A percentile compares a stretch with the other conserved stretches of the same genome.
Conservation (phyloP, 2,113 vertebrate species). For the Misgurnus mizolepis region DNA sequence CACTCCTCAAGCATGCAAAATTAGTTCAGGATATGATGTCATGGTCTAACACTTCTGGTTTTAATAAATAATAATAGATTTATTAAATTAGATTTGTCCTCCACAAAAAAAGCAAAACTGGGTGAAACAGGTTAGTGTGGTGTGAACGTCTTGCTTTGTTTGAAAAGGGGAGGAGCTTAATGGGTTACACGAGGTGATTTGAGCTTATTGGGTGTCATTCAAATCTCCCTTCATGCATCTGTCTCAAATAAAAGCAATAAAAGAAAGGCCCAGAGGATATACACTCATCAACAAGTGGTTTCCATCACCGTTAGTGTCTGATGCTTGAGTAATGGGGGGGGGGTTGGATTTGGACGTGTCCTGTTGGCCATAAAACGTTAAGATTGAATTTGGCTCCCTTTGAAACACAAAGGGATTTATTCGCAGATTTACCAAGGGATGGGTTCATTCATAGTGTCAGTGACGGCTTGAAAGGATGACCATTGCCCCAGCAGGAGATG, state of each 20-base stretch:
- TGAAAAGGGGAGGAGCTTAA: not conserved
- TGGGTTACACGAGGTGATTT: slow-evolving; percentile 6
- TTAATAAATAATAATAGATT: no score
- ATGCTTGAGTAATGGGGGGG: slow-evolving; percentile 28
- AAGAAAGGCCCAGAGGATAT: slow-evolving; percentile 21
- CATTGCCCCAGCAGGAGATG: slow-evolving; percentile 23
- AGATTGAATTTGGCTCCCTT: slow-evolving; percentile 5
- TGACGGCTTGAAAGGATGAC: slow-evolving; percentile 23
- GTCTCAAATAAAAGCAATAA: slow-evolving; percentile 11
- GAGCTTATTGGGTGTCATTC: slow-evolving; percentile 45
- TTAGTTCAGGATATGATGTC: no score
- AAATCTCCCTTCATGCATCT: slow-evolving; percentile 37
- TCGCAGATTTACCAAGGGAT: slow-evolving; percentile 24
- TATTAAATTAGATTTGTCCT: not conserved
- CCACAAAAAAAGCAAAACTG: not conserved
- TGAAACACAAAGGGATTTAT: not conserved
- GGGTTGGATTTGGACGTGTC: slow-evolving; percentile 23
- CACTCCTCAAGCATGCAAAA: no score
- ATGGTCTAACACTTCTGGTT: no score
- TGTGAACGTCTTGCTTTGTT: not conserved
- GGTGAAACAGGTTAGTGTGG: not conserved
- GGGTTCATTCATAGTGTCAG: slow-evolving; percentile 20
- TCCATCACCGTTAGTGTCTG: slow-evolving; percentile 38
- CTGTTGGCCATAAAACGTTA: slow-evolving; percentile 39
- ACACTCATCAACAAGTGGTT: slow-evolving; percentile 53